Conservation (phyloP, 2,797 vertebrate species). For the Furcifer pardalis region DNA sequence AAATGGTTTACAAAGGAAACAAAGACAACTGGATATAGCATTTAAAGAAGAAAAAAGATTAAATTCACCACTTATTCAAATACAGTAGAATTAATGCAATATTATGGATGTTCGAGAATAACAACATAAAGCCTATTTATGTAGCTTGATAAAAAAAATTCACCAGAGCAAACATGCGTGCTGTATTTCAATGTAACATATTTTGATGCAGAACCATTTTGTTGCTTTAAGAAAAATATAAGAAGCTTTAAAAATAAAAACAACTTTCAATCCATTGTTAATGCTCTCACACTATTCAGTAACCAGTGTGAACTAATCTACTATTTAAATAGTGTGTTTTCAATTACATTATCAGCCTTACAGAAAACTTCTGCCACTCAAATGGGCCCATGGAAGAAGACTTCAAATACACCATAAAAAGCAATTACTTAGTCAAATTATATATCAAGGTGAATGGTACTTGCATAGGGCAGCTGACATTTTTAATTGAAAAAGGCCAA, state of each 20-base stretch:
- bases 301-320: conserved; percentile 64
- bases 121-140: conserved; percentile 52
- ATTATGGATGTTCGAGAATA: not conserved
- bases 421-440: conserved; percentile 26
- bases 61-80: no score
- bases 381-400: conserved; percentile 49
- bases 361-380: conserved; percentile 58
- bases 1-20: no score
- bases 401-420: conserved; percentile 47
- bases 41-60: no score
- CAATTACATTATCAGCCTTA: conserved; percentile 60
- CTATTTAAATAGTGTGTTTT: conserved; percentile 59
- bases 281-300: conserved; percentile 67
- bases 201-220: conserved; percentile 48
- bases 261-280: conserved; percentile 65
- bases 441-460: not conserved
- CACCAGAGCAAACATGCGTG: conserved; percentile 51
- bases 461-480: not conserved
- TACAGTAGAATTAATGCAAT: no score
- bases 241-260: conserved; percentile 52
- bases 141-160: conserved; percentile 52
- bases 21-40: no score
- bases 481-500: not conserved
- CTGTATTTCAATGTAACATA: conserved; percentile 58
- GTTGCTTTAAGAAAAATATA: conserved; percentile 34